phyloP scores from a whole-genome alignment of 2,797 vertebrate genomes.

The Gorsachius magnificus region DNA sequence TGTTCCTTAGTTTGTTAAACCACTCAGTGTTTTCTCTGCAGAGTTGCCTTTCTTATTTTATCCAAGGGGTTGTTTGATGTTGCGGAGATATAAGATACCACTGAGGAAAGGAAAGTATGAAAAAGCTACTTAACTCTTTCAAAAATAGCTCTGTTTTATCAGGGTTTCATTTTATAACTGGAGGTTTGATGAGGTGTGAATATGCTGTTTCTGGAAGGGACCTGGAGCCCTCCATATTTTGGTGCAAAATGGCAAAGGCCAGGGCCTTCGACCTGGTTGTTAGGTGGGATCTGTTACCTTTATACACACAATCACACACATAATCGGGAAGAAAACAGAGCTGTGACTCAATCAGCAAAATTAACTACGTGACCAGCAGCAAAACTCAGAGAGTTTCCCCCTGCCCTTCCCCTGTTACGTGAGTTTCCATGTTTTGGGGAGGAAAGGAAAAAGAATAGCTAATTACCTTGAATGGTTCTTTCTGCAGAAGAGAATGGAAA shows the following conservation, averaged over 20 bases:
- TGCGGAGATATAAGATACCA: neutral
- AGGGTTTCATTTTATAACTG: neutral
- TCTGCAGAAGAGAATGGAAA: conserved; percentile 13
- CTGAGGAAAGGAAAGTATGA: neutral
- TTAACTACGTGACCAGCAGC: conserved; percentile 5
- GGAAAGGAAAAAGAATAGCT: conserved; percentile 43
- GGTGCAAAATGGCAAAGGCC: neutral
- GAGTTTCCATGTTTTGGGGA: conserved; percentile 20
- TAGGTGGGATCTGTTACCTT: neutral
- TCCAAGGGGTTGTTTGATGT: neutral
- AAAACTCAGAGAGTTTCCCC: neutral
- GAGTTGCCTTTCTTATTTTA: neutral
- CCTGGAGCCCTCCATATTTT: neutral
- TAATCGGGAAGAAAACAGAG: neutral
- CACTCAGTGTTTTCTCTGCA: neutral
- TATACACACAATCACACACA: neutral
- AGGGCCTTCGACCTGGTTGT: neutral
- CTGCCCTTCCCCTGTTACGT: neutral
- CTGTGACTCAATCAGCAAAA: neutral
- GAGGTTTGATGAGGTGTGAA: neutral
- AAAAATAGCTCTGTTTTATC: neutral
- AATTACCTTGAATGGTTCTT: conserved; percentile 23
- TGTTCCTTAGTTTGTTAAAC: neutral
- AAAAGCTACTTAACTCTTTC: neutral
- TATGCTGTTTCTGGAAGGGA: neutral